phyloP scores from a whole-genome alignment of 2,888 invertebrate species.

The Smittia aterrima region DNA sequence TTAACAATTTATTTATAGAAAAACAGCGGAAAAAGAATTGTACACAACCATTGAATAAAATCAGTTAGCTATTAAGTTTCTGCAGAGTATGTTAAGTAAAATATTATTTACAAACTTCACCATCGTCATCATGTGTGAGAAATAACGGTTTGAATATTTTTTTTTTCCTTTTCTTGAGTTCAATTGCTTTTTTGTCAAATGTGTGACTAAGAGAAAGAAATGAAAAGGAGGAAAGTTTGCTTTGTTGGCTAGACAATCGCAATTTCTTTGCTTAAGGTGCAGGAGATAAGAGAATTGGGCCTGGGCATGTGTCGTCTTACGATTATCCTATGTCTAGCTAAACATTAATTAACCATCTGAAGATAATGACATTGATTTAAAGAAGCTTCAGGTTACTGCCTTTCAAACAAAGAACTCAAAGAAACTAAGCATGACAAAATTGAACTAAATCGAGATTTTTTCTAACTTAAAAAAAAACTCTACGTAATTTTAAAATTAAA shows the following conservation, averaged over 20 bases:
- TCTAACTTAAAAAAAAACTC: background rate
- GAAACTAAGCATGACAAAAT: background rate
- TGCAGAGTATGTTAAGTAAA: slow-evolving; percentile 6
- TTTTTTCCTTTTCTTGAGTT: slow-evolving; percentile 23
- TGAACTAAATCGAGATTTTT: background rate
- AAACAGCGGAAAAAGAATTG: background rate
- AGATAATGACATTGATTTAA: background rate
- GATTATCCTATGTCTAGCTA: background rate
- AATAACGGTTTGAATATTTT: slow-evolving; percentile 15
- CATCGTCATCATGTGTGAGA: background rate
- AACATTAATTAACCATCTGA: slow-evolving; percentile 1
- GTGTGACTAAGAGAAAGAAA: background rate
- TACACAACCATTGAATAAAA: slow-evolving; percentile 2
- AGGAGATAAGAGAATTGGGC: too few relatives aligned
- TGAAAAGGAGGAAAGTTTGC: background rate
- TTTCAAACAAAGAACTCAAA: background rate
- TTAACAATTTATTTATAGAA: background rate
- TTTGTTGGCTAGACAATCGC: background rate
- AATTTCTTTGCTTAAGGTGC: too few relatives aligned
- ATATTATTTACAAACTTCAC: background rate
- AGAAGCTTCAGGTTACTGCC: background rate
- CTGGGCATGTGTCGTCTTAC: background rate
- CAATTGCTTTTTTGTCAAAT: slow-evolving; percentile 29
- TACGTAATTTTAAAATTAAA: background rate
- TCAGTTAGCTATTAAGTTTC: background rate